Base-by-base conservation (phyloP, 2,113 vertebrate genomes). In the Tenrec ecaudatus region DNA sequence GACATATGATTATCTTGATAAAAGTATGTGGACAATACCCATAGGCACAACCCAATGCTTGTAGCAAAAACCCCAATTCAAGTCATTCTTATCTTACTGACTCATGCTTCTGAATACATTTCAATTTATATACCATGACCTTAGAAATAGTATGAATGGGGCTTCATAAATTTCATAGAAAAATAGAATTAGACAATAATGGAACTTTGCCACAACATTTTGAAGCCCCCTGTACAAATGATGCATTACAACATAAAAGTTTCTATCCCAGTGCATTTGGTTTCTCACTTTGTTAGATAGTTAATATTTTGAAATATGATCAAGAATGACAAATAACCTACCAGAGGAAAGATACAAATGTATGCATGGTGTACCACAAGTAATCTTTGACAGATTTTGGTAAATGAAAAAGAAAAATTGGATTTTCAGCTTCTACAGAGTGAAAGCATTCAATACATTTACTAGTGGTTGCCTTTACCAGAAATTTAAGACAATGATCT, bases 1-100 rank as follows among this genome's bases (percentile, higher is more conserved):
- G 87, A 90, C 87, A 58, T 85, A 82, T 57, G 87, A 95, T 95
- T 94, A 94, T 66, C 68, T 60, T 60, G n/a, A 71, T 85, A 76
- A 89, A 66, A 93, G 53, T 75, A 33, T 91, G 57, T 60, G 77
- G 8, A 68, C 36, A 8, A 58, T 57, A 81, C 57, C 84, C 27
- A 25, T 73, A 89, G 60, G 38, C 69, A 90, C 38, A 92, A 33
- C 77, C 62, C 17, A 90, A 23, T 38, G 20, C 22, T 38, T 83
- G 36, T 15, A 78, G 81, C 36, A 27, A 16, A 88, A 91, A 73
- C 60, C 29, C 80, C 81, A 20, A 83, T 82, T 91, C 25, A 64
- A 7, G 25, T 64, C 80, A 25, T 76, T 89, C 84, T 91, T 87
- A 40, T 81, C 93, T 86, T 36, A 75, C 14, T 69, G 84, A 91